Base-by-base conservation (phyloP, 2,797 vertebrate species). In the Myripristis murdjan region DNA sequence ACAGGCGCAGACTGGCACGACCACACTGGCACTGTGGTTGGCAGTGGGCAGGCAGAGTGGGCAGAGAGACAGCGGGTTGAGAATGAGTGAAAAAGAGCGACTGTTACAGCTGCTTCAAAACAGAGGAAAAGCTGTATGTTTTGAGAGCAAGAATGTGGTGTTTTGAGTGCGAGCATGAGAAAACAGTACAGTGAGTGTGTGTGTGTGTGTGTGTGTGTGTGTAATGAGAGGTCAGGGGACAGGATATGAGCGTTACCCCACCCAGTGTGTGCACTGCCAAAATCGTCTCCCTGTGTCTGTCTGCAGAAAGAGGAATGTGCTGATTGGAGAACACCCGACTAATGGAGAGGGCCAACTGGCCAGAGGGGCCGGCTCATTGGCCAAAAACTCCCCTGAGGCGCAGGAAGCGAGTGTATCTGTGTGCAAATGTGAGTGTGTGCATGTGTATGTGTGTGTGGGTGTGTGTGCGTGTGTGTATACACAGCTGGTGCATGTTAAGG, bases 171-270 rank as follows among this genome's bases (percentile, higher is more conserved):
- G 51, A 77, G 70, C 61, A 67, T n/a, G 23, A 22, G 31, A 59
- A 81, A 85, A 85, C 87, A 87, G 78, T 80, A 82, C 66, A 73
- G 73, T 73, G 72, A 82, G 70, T 64, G 64, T 73, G 49, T 68
- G 70, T 79, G 60, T 60, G 47, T 23, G 56, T 31, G 47, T 48
- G 49, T 31, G 62, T 52, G 52, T 62, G 84, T 78, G 62, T 68
- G 79, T 71, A 87, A 87, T 86, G 81, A 79, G 89, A 91, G 87
- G 92, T 93, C 89, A 92, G 85, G 66, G 87, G 88, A 93, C 92
- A 95, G 94, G 94, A 95, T 94, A 92, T 94, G 92, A 94, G 88
- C 46, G 55, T 89, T 91, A 93, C 94, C 90, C 92, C 94, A 92
- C 94, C 94, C 93, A 88, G 75, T 81, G 82, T 20, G 49, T 54